Conservation (phyloP, 2,797 vertebrate genomes). For the Taenioides sp. region DNA sequence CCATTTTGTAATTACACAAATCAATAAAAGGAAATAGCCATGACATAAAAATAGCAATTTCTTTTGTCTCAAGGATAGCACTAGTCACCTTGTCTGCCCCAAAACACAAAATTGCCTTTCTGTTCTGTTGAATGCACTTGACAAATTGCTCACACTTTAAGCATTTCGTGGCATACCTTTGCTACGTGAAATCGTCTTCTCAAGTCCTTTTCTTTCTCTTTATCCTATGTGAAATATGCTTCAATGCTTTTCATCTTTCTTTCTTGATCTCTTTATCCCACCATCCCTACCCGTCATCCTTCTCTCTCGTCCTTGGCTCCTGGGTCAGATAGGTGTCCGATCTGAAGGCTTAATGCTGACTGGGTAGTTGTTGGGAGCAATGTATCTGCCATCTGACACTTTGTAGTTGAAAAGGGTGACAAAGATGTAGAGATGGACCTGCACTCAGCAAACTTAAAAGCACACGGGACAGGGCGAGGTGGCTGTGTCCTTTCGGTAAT, state of each 20-base stretch:
- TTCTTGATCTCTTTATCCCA: conserved; percentile 41
- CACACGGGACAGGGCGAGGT: conserved; percentile 17
- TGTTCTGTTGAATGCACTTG: conserved; percentile 27
- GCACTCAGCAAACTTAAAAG: conserved; percentile 27
- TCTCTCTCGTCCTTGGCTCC: conserved; percentile 44
- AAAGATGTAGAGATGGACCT: conserved; percentile 35
- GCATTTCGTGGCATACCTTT: conserved; percentile 42
- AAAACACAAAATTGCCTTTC: conserved; percentile 3
- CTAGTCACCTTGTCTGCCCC: conserved; percentile 18
- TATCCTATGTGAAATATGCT: neutral
- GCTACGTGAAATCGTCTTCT: conserved; percentile 2
- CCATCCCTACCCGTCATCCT: conserved; percentile 30
- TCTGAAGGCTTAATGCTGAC: conserved; percentile 54
- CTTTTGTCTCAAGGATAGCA: neutral
- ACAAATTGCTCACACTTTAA: conserved; percentile 47
- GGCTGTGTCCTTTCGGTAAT: conserved; percentile 16
- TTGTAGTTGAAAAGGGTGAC: conserved; percentile 32
- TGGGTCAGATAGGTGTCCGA: conserved; percentile 39
- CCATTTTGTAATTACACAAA: too few relatives aligned
- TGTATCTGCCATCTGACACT: conserved; percentile 19
- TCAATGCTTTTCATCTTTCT: conserved; percentile 17
- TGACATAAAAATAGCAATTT: too few relatives aligned
- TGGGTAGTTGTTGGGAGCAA: conserved; percentile 29
- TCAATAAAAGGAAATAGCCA: too few relatives aligned
- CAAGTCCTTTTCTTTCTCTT: conserved; percentile 1